Conservation (phyloP, 2,888 invertebrate species). For the Macrophya alboannulata region DNA sequence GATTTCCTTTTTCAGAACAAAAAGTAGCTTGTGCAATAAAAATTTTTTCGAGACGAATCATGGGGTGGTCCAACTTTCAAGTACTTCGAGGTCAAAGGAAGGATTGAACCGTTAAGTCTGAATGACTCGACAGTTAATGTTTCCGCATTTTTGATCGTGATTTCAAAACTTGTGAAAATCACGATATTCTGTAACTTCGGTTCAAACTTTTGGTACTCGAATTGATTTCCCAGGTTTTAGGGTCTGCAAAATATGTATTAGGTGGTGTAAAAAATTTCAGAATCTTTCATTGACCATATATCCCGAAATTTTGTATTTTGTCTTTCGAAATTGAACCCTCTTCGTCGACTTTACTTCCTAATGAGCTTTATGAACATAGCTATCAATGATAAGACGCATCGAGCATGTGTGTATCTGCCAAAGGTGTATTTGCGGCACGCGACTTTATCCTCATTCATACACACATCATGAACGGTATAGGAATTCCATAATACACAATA, state of each 20-base stretch:
- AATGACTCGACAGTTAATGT: background rate
- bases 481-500: background rate
- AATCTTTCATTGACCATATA: too few relatives aligned
- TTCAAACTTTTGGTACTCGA: background rate
- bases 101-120: background rate
- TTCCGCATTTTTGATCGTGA: background rate
- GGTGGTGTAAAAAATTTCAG: too few relatives aligned
- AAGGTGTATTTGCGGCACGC: background rate
- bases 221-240: background rate
- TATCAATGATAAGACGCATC: background rate
- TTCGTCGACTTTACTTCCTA: background rate
- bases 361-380: background rate
- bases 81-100: background rate
- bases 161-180: background rate
- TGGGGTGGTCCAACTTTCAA: too few relatives aligned
- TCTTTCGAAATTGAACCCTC: background rate
- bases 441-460: background rate
- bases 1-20: too few relatives aligned
- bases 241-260: too few relatives aligned
- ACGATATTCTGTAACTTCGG: background rate
- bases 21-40: too few relatives aligned
- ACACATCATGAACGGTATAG: background rate
- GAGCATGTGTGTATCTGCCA: background rate
- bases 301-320: too few relatives aligned
- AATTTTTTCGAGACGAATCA: too few relatives aligned